A percentile compares a stretch with the other conserved stretches of the same genome.
phyloP scores from a whole-genome alignment of 2,797 vertebrate genomes.

The Rhabdophis nuchalis region DNA sequence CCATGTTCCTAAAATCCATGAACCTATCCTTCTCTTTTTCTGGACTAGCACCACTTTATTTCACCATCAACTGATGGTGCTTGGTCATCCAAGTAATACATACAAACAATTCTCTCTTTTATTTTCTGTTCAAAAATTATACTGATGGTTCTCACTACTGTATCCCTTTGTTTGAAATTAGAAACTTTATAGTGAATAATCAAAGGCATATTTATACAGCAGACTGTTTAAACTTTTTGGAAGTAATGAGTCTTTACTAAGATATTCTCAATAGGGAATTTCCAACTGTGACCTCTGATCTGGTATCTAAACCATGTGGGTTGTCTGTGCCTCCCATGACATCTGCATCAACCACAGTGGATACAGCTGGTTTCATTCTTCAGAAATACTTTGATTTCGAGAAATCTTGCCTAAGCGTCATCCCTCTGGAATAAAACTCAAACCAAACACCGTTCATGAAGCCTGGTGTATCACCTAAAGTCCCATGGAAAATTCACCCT shows the following conservation, averaged over 20 bases:
- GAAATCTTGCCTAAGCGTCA: neutral
- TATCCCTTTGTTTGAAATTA: neutral
- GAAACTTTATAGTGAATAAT: conserved; percentile 7
- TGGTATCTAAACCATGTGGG: neutral
- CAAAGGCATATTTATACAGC: neutral
- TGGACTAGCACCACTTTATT: neutral
- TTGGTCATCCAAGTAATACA: neutral
- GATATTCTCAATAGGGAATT: neutral
- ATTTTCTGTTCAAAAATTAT: neutral
- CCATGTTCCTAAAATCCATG: too few relatives aligned
- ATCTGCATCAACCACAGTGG: neutral
- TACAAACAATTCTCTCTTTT: neutral
- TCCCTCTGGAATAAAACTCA: neutral
- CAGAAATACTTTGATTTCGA: conserved; percentile 3
- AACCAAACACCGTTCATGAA: neutral
- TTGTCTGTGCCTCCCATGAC: conserved; percentile 4
- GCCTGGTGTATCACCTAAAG: neutral
- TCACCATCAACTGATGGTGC: too few relatives aligned
- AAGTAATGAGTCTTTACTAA: neutral
- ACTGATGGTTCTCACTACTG: neutral
- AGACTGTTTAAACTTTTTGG: neutral
- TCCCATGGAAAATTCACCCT: neutral
- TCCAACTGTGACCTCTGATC: conserved; percentile 5
- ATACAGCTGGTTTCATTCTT: neutral
- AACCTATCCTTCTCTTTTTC: neutral